Base-by-base conservation (phyloP, 2,888 invertebrate genomes). In the Rhagophthalmus giganteus region DNA sequence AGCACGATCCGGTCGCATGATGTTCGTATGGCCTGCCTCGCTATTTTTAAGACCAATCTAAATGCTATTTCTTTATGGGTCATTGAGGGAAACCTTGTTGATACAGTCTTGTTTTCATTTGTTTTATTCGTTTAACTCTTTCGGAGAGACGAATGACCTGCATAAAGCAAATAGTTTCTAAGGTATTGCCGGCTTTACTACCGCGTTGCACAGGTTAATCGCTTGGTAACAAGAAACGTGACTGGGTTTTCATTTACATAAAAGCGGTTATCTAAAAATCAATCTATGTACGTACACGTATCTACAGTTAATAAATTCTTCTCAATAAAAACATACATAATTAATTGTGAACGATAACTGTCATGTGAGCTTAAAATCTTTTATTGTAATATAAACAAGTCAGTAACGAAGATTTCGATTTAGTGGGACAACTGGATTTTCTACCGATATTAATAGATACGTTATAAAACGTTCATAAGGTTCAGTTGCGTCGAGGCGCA, bases 71-170 rank as follows among this genome's bases (percentile, higher is more conserved):
- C 33, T 33, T 33, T 35, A 45, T 47, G 47, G 47, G 47, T 47
- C 47, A 40, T 47, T 34, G 47, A 26, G n/a, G 14, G 38, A 39
- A 39, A 39, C 38, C 38, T 40, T 47, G 33, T 39, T 47, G 25
- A 47, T 39, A 28, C 16, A 47, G 33, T 27, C 31, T 39, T 47
- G 40, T 47, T 47, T 39, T 38, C 47, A 12, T 32, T 38, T 30
- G 37, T 37, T 12, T 33, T 11, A 26, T 20, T n/a, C n/a, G n/a
- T n/a, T n/a, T n/a, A n/a, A n/a, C n/a, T n/a, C n/a, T n/a, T 27
- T 20, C 20, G 3, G 3, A 37, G 13, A 37, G 37, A 37, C 37
- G 37, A 37, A 37, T 37, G 37, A 37, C 37, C 37, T 37, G 26
- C 5, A 10, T 7, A 24, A 16, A 37, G 24, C 25, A 34, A 34